Base-by-base conservation (phyloP, 2,888 invertebrate genomes). In the Steinernema carpocapsae region DNA sequence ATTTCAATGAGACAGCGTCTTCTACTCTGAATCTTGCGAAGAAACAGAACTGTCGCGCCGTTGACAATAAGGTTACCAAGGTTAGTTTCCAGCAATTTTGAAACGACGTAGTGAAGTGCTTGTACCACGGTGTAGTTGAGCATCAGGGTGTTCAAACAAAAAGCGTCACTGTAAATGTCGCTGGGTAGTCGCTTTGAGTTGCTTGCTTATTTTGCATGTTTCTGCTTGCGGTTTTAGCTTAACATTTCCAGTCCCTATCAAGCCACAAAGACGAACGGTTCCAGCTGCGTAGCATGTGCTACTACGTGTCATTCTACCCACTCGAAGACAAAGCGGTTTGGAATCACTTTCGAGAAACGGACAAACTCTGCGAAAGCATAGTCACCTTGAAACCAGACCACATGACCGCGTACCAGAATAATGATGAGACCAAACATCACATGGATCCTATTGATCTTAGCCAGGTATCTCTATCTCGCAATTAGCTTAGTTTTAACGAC, bases 371-470 rank as follows among this genome's bases (percentile, higher is more conserved):
- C 17, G 26, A 26, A 7, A 26, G 56, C 22, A 26, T 56, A 4
- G 26, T 56, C 7, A 22, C 22, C 6, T 26, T 56, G 24, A 56
- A 56, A 22, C 4, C 3, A 24, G 56, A 56, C 26, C 24, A 56
- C 22, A 10, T 56, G 19, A 26, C 17, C n/a, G 64, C 29, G 6
- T 37, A 64, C 64, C 6, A n/a, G 17, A 64, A 64, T 17, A 64
- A 64, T 17, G 64, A 64, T 17, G 64, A 64, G 14, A 17, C 32
- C 17, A 64, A 64, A n/a, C 32, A 64, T 26, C 64, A 64, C 32
- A 64, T 64, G 7, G 32, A 56, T 56, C 56, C 56, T 3, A 56
- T 56, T 17, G 56, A 56, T 24, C 19, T 24, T 12, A 56, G 26
- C 17, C 24, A 56, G 56, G 56, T 56, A 56, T 7, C 7, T 12